A percentile compares a stretch with the other conserved stretches of the same genome.
phyloP scores from a whole-genome alignment of 2,113 vertebrate genomes.

The Machaerirhynchus nigripectus region DNA sequence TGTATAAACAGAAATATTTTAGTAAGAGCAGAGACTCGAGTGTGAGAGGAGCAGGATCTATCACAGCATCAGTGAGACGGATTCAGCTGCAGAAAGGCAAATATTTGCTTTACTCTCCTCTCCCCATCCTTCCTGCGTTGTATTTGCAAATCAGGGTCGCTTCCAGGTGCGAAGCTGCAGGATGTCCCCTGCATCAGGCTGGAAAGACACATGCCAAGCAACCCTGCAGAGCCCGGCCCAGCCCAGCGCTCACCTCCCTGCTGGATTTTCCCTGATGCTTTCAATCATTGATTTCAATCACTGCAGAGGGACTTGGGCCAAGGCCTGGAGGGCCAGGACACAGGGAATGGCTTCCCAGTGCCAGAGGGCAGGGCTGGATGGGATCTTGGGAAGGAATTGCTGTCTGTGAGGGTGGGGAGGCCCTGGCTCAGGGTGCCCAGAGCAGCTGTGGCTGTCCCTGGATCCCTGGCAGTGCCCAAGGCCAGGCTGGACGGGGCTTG shows the following conservation, averaged over 20 bases:
- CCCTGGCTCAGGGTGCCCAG: background rate
- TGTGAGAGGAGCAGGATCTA: background rate
- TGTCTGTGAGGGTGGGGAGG: background rate
- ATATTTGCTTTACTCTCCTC: background rate
- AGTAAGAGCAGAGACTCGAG: background rate
- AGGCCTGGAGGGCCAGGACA: rapidly evolving
- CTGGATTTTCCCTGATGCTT: rapidly evolving
- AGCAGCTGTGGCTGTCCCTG: background rate
- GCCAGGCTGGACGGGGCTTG: rapidly evolving
- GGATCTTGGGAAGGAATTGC: background rate
- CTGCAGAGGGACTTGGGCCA: background rate
- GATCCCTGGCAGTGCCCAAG: background rate
- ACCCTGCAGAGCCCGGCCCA: background rate
- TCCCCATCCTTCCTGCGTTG: background rate
- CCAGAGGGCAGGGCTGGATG: background rate
- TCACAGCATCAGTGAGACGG: background rate
- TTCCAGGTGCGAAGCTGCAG: background rate
- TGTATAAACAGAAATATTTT: background rate
- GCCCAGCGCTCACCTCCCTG: rapidly evolving
- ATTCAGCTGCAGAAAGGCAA: background rate
- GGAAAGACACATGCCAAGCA: background rate
- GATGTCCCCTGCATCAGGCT: background rate
- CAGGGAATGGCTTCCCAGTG: background rate
- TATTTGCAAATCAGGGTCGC: background rate
- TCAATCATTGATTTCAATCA: rapidly evolving